These are phyloP conservation scores for Carassius auratus DNA, from an alignment of 2,113 vertebrate genomes.

Conservation along the genomic window DNA sequence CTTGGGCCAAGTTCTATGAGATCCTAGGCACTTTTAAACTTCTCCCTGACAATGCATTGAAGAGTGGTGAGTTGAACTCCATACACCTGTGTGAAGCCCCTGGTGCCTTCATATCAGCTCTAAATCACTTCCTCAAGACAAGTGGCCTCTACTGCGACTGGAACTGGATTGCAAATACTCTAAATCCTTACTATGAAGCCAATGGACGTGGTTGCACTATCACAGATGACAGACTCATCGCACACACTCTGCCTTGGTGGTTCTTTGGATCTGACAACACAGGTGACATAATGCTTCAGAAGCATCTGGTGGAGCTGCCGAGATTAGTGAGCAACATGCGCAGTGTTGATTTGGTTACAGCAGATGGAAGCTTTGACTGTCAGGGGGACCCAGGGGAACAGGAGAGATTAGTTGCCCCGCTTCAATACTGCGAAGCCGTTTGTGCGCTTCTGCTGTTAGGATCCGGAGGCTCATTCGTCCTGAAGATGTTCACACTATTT, in stretches of 20 bases:
- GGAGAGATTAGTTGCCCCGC: conserved; percentile 87
- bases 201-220: conserved; percentile 85
- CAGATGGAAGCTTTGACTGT: conserved; percentile 97
- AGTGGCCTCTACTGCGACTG: conserved; percentile 81
- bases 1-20: conserved; percentile 95
- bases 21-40: conserved; percentile 83
- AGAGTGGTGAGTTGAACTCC: conserved; percentile 80
- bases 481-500: conserved; percentile 97
- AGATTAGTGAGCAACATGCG: conserved; percentile 79
- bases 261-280: conserved; percentile 95
- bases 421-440: conserved; percentile 89
- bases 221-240: conserved; percentile 89
- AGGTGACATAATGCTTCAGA: conserved; percentile 86
- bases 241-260: conserved; percentile 88
- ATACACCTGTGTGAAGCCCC: conserved; percentile 94
- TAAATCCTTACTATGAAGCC: conserved; percentile 93
- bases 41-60: conserved; percentile 80
- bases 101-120: conserved; percentile 89
- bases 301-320: conserved; percentile 84
- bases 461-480: conserved; percentile 86
- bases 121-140: conserved; percentile 90
- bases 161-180: conserved; percentile 89
- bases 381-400: conserved; percentile 95
- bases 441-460: conserved; percentile 85
- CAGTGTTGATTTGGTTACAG: conserved; percentile 86